phyloP scores from a whole-genome alignment of 2,888 invertebrate species.

The Lottia scabra region DNA sequence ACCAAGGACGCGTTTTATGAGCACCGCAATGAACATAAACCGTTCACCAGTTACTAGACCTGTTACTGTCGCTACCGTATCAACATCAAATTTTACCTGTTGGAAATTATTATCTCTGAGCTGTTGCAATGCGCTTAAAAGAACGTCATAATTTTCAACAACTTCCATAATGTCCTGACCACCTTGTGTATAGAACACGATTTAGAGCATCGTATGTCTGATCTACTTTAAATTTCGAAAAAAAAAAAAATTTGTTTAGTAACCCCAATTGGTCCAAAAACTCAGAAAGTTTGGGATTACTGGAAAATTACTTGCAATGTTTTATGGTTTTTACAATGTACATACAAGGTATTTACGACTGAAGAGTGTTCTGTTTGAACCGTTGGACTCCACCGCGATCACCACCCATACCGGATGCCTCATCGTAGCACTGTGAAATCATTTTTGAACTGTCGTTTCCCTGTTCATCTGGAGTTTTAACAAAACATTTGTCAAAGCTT shows the following conservation, averaged over 20 bases:
- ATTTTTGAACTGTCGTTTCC: neutral
- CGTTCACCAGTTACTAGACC: neutral
- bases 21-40: no score
- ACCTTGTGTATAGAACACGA: neutral
- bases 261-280: neutral
- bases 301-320: neutral
- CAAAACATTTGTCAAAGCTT: neutral
- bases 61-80: neutral
- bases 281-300: neutral
- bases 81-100: neutral
- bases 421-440: neutral
- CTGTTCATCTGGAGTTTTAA: neutral
- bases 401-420: neutral
- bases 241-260: neutral
- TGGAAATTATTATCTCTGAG: neutral
- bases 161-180: neutral
- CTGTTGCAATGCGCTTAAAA: neutral
- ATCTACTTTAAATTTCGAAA: neutral
- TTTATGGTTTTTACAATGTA: no score
- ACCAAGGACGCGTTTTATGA: neutral
- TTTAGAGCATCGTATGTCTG: neutral
- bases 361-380: neutral
- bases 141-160: neutral
- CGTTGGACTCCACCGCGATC: neutral
- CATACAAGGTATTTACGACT: no score